Evolutionary conservation across 2,888 invertebrate species (phyloP).

Genomic region (Himalopsyche kuldschensis): DNA sequence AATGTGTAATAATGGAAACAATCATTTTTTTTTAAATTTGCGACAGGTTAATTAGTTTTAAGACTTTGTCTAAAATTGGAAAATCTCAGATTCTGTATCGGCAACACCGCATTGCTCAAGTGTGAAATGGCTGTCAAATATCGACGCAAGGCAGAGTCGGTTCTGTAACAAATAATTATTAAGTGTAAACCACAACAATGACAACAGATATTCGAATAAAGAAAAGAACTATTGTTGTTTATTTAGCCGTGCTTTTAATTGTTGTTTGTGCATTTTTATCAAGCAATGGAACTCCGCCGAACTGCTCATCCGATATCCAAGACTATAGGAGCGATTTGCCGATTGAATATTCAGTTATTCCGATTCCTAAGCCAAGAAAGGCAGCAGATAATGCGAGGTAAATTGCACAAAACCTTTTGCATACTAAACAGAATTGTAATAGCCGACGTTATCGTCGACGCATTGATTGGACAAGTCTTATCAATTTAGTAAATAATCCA

Average conservation of each 20-base stretch:
- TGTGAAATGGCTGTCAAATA: constrained; percentile 21
- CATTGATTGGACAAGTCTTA: background rate
- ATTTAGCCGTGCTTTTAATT: constrained; percentile 16
- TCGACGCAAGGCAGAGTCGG: constrained; percentile 3
- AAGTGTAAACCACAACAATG: constrained; percentile 21
- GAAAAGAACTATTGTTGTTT: constrained; percentile 24
- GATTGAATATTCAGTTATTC: constrained; percentile 89
- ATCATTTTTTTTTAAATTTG: too few relatives aligned
- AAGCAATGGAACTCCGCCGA: constrained; percentile 12
- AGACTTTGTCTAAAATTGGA: background rate
- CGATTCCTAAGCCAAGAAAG: constrained; percentile 68
- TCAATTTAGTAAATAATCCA: background rate
- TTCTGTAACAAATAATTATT: constrained; percentile 8
- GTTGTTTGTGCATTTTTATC: constrained; percentile 28
- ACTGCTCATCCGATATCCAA: constrained; percentile 24
- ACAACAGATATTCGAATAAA: constrained; percentile 34
- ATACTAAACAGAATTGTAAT: background rate
- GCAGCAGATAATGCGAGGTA: constrained; percentile 83
- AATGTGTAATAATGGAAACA: too few relatives aligned
- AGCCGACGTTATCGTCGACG: background rate
- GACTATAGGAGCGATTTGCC: constrained; percentile 57
- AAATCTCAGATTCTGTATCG: background rate
- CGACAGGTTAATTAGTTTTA: too few relatives aligned
- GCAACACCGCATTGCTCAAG: background rate
- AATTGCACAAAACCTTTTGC: constrained; percentile 29